These are phyloP conservation scores for Heliopora coerulea DNA, from an alignment of 92 coral and sea anemone species.

Conservation along the genomic window DNA sequence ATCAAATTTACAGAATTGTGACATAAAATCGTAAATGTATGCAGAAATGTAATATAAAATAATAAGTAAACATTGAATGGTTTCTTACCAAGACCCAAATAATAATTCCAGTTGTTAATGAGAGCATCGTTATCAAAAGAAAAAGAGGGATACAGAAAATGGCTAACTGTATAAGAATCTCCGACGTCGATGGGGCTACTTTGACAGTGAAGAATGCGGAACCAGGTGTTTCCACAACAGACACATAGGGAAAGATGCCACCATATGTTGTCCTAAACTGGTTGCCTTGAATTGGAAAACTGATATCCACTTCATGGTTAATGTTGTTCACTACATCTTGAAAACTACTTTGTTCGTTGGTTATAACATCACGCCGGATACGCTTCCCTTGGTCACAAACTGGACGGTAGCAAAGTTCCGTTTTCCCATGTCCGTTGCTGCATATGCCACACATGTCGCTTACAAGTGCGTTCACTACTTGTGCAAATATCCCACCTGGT, in stretches of 20 bases:
- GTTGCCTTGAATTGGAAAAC: conserved; percentile 79
- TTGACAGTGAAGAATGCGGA: conserved; percentile 68
- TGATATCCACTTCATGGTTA: conserved; percentile 61
- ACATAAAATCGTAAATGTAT: no score
- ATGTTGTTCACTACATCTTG: conserved; percentile 55
- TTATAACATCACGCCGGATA: conserved; percentile 14
- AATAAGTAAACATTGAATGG: background rate
- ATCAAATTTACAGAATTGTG: no score
- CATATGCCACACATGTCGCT: conserved; percentile 66
- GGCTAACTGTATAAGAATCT: conserved; percentile 37
- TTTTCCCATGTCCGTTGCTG: conserved; percentile 62
- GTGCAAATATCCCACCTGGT: conserved; percentile 55
- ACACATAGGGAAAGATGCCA: conserved; percentile 55
- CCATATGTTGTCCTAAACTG: conserved; percentile 51
- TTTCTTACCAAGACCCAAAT: conserved; percentile 73
- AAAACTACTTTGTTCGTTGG: conserved; percentile 9
- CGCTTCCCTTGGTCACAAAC: conserved; percentile 8
- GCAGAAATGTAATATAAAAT: background rate
- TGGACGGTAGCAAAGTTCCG: conserved; percentile 16
- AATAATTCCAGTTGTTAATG: conserved; percentile 62
- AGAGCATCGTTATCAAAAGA: conserved; percentile 48
- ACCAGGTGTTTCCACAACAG: conserved; percentile 77
- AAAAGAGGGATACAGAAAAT: conserved; percentile 56
- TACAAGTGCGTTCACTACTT: conserved; percentile 42
- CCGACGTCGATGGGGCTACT: conserved; percentile 40